Evolutionary conservation across 2,113 vertebrate species (phyloP).

Genomic region (Phrynosoma platyrhinos): DNA sequence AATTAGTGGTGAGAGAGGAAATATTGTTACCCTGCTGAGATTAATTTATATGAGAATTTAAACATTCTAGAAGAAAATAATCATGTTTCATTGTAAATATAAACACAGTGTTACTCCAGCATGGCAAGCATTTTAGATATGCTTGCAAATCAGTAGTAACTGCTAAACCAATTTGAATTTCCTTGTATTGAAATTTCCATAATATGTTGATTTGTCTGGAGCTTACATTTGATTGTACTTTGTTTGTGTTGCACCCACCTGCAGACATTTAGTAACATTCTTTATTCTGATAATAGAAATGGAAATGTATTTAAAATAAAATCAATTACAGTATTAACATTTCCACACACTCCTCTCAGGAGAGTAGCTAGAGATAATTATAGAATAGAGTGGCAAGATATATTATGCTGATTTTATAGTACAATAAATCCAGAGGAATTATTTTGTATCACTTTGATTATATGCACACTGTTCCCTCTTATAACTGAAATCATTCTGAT

Average conservation of each 20-base stretch:
- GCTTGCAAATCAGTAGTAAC: slow-evolving; percentile 7
- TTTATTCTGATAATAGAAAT: slow-evolving; percentile 42
- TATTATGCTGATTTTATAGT: slow-evolving; percentile 18
- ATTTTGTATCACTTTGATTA: slow-evolving; percentile 3
- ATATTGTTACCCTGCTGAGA: slow-evolving; percentile 69
- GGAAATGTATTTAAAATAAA: slow-evolving; percentile 31
- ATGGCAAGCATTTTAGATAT: not conserved
- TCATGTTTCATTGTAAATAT: slow-evolving; percentile 60
- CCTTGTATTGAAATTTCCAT: slow-evolving; percentile 26
- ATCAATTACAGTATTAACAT: slow-evolving; percentile 26
- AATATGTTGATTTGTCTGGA: slow-evolving; percentile 19
- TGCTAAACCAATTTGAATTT: slow-evolving; percentile 24
- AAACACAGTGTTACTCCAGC: slow-evolving; percentile 36
- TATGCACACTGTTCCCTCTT: not conserved
- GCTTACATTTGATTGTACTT: slow-evolving; percentile 12
- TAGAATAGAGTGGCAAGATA: slow-evolving; percentile 9
- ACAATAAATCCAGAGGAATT: slow-evolving; percentile 11
- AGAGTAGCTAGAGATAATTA: slow-evolving; percentile 10
- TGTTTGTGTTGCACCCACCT: slow-evolving; percentile 16
- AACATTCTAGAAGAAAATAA: slow-evolving; percentile 66
- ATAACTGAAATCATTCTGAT: not conserved
- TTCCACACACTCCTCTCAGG: not conserved
- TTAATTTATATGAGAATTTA: slow-evolving; percentile 73
- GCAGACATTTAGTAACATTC: slow-evolving; percentile 14
- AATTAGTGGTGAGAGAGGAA: slow-evolving; percentile 59